Percentiles rank a stretch among this genome's conserved stretches.
Conservation (phyloP, 2,888 invertebrate species). For the Drosophila nr. medialis region DNA sequence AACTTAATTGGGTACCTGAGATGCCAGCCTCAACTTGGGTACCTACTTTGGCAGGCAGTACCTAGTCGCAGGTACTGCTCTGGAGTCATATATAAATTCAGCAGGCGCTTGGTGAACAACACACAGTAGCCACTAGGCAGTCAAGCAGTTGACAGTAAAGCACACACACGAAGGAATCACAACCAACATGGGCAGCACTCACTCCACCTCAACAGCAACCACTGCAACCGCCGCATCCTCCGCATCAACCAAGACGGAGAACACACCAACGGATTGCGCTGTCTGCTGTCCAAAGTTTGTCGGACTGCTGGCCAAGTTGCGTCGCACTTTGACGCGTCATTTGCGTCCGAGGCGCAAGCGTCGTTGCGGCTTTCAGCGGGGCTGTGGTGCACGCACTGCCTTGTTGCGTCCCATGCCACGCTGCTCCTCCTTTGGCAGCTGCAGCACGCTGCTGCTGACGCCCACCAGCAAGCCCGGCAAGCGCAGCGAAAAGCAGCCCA, state of each 20-base stretch:
- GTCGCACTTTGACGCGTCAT: conserved; percentile 31
- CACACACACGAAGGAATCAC: neutral
- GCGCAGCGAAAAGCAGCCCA: conserved; percentile 4
- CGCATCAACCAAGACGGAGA: neutral
- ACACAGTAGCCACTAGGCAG: conserved; percentile 33
- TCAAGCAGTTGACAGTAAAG: conserved; percentile 12
- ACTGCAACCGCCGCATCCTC: neutral
- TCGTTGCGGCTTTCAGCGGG: conserved; percentile 26
- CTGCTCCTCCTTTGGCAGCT: conserved; percentile 65
- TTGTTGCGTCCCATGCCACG: conserved; percentile 69
- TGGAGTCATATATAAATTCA: conserved; percentile 22
- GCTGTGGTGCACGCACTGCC: conserved; percentile 24
- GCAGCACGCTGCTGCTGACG: conserved; percentile 53
- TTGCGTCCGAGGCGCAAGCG: conserved; percentile 14
- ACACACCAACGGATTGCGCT: conserved; percentile 4
- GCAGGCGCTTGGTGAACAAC: fast-evolving
- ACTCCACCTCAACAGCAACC: conserved; percentile 18
- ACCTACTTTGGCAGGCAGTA: conserved; percentile 2
- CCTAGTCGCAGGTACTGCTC: neutral
- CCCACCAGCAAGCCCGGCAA: conserved; percentile 5
- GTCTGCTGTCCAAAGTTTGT: conserved; percentile 29
- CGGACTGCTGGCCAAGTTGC: conserved; percentile 40
- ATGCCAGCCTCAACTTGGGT: conserved; percentile 3
- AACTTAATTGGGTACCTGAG: conserved; percentile 12
- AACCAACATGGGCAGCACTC: conserved; percentile 46